phyloP scores from a whole-genome alignment of 2,113 vertebrate genomes.

The Pelvicachromis taeniatus region DNA sequence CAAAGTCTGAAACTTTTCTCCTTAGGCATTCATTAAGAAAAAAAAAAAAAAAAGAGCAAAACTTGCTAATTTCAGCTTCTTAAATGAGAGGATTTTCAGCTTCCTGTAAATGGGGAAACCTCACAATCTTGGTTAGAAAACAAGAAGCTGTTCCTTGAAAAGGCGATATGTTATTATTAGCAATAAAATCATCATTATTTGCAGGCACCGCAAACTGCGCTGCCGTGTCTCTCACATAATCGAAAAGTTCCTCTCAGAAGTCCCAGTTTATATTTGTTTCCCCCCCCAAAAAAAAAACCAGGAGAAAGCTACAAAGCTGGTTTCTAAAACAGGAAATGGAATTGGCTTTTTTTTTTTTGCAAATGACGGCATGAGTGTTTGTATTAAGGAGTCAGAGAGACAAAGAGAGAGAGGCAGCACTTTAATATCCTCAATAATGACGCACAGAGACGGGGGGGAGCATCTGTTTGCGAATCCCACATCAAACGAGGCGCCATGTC shows the following conservation, averaged over 20 bases:
- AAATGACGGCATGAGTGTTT: conserved; percentile 17
- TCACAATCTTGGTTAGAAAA: not conserved
- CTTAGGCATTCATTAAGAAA: not conserved
- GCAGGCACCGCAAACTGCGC: not conserved
- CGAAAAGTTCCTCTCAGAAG: not conserved
- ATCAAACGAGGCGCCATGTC: conserved; percentile 59
- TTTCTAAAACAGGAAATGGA: conserved; percentile 36
- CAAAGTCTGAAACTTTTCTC: not conserved
- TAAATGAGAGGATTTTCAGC: not conserved
- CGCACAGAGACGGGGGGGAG: conserved; percentile 16
- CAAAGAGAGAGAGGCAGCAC: not conserved
- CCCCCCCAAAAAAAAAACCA: not conserved
- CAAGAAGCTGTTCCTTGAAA: not conserved
- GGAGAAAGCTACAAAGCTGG: not conserved
- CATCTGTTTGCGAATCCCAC: conserved; percentile 59
- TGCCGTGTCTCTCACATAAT: not conserved
- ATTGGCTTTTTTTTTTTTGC: not conserved
- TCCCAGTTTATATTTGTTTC: not conserved
- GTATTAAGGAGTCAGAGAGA: conserved; percentile 19
- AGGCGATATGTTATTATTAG: not conserved
- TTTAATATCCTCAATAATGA: conserved; percentile 54
- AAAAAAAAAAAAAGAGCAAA: not conserved
- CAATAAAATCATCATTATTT: not conserved
- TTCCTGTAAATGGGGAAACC: not conserved
- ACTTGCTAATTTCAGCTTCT: not conserved